Evolutionary conservation across 2,797 vertebrate genomes (phyloP), one percentile per base, ranked within the genome.

Genomic region (Acestrorhynchus altus): DNA sequence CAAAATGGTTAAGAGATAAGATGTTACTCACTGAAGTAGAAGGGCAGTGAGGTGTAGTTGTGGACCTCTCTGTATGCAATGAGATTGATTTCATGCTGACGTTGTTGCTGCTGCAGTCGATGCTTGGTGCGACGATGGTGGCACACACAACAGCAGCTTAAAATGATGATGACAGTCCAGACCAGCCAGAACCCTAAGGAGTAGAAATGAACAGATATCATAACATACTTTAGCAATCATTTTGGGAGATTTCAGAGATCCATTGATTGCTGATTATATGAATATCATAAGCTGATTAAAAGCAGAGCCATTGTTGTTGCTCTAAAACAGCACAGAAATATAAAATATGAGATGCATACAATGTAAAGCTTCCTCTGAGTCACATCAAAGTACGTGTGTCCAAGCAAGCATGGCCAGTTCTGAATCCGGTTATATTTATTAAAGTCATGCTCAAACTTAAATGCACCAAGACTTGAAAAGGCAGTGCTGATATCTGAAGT

Each of bases 11-110:
- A 13, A 70, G 52, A 44, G 15, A 10, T 4, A 66, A 47, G 6
- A 0, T 12, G 20, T 13, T 83, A 94, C 97, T 3, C 91, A 98
- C 97, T 93, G 91, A 97, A 95, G 87, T 97, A 98, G 69, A 98
- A 95, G 0, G 96, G 96, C 66, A 96, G 90, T 15, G 95, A 93
- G 59, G 95, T 93, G 89, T 97, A 95, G 90, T 95, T 98, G 85
- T 96, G 95, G 75, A 95, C 96, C 90, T 98, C 96, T 74, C 96
- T 93, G 89, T 97, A 98, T 8, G 96, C 96, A 0, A 98, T 98
- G 87, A 98, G 94, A 92, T 98, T 98, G 90, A 98, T 98, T 86
- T 98, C 96, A 1, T 97, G 96, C 74, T 98, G 97, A 74, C 96
- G 91, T 81, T 96, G 96, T 84, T 97, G 96, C 72, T 96, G 96